A percentile compares a stretch with the other conserved stretches of the same genome.
Evolutionary conservation across 2,888 invertebrate genomes (phyloP).

Genomic region (Cyrtodaria siliqua): DNA sequence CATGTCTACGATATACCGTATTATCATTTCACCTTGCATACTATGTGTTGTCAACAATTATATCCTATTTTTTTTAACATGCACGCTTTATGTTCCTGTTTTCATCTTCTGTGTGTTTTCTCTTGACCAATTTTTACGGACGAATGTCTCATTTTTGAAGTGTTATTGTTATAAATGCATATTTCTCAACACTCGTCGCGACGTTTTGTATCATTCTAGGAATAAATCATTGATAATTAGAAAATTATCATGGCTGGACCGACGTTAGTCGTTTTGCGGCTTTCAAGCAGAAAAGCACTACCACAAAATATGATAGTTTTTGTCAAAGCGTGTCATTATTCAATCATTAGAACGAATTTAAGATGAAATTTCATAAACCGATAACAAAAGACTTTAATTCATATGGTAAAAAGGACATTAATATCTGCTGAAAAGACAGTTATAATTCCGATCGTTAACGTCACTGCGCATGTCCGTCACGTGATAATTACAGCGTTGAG

Average conservation of each 20-base stretch:
- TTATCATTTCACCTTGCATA: no score
- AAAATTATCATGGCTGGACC: constrained; percentile 54
- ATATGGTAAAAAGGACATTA: constrained; percentile 48
- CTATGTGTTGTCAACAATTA: no score
- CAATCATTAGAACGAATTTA: constrained; percentile 60
- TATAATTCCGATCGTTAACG: constrained; percentile 56
- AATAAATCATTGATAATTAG: constrained; percentile 60
- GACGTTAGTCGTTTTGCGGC: constrained; percentile 39
- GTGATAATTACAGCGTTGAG: constrained; percentile 58
- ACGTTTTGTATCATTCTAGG: neutral
- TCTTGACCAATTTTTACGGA: neutral
- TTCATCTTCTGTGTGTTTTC: no score
- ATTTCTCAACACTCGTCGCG: constrained; percentile 24
- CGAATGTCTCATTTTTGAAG: neutral
- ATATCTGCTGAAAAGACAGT: constrained; percentile 54
- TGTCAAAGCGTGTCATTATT: constrained; percentile 48
- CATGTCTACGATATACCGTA: no score
- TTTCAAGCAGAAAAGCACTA: constrained; percentile 36
- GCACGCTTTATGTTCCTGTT: no score
- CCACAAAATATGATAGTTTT: constrained; percentile 39
- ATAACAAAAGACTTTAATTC: constrained; percentile 54
- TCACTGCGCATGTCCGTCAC: constrained; percentile 59
- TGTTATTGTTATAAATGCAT: constrained; percentile 45
- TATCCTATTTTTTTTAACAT: no score
- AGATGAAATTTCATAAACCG: constrained; percentile 59